Conservation (phyloP, 2,797 vertebrate genomes). For the Scarus forsteni region DNA sequence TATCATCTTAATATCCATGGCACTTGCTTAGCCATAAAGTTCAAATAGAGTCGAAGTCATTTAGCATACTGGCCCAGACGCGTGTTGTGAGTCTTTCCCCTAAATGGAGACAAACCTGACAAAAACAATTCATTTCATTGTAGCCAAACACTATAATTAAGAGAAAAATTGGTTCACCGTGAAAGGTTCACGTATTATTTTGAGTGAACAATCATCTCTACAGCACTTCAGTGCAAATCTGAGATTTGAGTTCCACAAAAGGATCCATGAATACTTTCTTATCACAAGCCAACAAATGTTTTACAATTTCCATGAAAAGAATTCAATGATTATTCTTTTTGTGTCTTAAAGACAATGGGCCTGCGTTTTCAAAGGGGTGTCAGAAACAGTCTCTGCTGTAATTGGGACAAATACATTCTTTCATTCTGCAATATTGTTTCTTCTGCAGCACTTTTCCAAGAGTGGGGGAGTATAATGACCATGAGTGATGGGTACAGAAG, state of each 20-base stretch:
- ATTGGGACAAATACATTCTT: conserved; percentile 82
- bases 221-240: conserved; percentile 66
- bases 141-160: conserved; percentile 78
- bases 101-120: conserved; percentile 55
- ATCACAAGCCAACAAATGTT: conserved; percentile 61
- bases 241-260: conserved; percentile 69
- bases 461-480: conserved; percentile 83
- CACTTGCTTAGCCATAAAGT: too few relatives aligned
- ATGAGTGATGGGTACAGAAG: conserved; percentile 81
- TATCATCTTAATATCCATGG: too few relatives aligned
- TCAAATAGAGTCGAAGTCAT: conserved; percentile 17
- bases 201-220: conserved; percentile 62
- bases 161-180: conserved; percentile 63
- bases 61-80: conserved; percentile 20
- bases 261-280: conserved; percentile 56
- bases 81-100: conserved; percentile 16
- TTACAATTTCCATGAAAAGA: conserved; percentile 59
- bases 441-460: conserved; percentile 73
- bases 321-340: conserved; percentile 73
- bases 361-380: conserved; percentile 71
- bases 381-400: conserved; percentile 67
- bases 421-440: conserved; percentile 81
- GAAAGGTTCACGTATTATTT: conserved; percentile 73
- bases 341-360: conserved; percentile 79
- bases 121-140: conserved; percentile 68